Conservation (phyloP, 35 echinoderm and acorn worm genomes). For the Holothuria glaberrima region DNA sequence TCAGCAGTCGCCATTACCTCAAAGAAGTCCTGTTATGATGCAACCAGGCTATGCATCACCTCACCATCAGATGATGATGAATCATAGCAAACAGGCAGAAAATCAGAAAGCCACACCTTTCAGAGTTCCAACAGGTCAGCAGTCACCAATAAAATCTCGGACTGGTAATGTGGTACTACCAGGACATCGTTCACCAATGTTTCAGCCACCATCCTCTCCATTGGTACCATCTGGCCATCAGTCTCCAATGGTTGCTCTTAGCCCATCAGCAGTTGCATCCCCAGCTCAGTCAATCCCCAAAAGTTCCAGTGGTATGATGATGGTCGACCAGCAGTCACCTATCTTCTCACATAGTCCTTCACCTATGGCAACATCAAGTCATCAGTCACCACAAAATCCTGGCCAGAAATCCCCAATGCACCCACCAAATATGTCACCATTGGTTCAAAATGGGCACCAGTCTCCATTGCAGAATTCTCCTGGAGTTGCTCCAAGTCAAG, state of each 20-base stretch:
- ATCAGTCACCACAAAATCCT: conserved; percentile 46
- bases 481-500: conserved; percentile 61
- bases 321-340: conserved; percentile 54
- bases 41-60: conserved; percentile 41
- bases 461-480: conserved; percentile 74
- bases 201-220: conserved; percentile 48
- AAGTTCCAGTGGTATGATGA: conserved; percentile 14
- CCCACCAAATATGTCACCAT: conserved; percentile 65
- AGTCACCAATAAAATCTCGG: conserved; percentile 60
- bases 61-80: conserved; percentile 45
- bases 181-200: conserved; percentile 64
- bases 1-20: conserved; percentile 38
- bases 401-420: conserved; percentile 47
- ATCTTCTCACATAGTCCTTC: conserved; percentile 52
- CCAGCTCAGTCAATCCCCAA: conserved; percentile 24
- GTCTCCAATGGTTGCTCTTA: conserved; percentile 64
- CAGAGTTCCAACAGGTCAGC: conserved; percentile 54
- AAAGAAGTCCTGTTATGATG: conserved; percentile 56
- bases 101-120: conserved; percentile 35
- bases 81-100: conserved; percentile 32
- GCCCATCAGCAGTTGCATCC: conserved; percentile 32
- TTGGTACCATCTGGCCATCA: conserved; percentile 50
- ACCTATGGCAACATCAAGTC: conserved; percentile 14
- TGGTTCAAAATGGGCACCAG: conserved; percentile 63
- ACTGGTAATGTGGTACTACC: conserved; percentile 32